Conservation (phyloP, 2,888 invertebrate genomes). For the Ectemnius continuus region DNA sequence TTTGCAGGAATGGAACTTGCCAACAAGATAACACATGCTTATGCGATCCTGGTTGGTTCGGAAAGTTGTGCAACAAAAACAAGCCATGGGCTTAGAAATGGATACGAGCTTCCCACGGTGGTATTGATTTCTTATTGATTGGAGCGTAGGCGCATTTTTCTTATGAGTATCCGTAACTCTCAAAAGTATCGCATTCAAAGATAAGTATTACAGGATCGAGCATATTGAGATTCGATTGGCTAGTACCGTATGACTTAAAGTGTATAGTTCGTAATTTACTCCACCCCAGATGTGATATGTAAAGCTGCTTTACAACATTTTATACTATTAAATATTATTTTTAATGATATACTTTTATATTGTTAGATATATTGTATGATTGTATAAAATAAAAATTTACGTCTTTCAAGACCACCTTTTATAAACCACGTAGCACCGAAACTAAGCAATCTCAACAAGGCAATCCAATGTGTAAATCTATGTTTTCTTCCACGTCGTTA, state of each 20-base stretch:
- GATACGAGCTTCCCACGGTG: constrained; percentile 26
- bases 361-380: constrained; percentile 70
- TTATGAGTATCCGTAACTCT: not conserved
- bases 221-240: constrained; percentile 44
- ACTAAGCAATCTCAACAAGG: too few species aligned
- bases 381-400: constrained; percentile 66
- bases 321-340: constrained; percentile 72
- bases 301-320: constrained; percentile 76
- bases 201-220: not conserved
- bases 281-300: constrained; percentile 77
- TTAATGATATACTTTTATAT: constrained; percentile 69
- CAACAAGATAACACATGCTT: constrained; percentile 85
- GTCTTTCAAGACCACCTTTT: constrained; percentile 12
- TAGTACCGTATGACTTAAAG: constrained; percentile 38
- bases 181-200: not conserved
- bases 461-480: too few species aligned
- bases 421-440: too few species aligned
- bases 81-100: constrained; percentile 78
- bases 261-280: constrained; percentile 63
- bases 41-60: constrained; percentile 91
- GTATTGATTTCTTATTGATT: constrained; percentile 42
- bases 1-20: constrained; percentile 89
- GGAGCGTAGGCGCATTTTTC: constrained; percentile 27
- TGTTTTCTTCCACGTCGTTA: too few species aligned
- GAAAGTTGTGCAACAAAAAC: constrained; percentile 89